phyloP scores from a whole-genome alignment of 2,113 vertebrate species.

The Cyanistes caeruleus region DNA sequence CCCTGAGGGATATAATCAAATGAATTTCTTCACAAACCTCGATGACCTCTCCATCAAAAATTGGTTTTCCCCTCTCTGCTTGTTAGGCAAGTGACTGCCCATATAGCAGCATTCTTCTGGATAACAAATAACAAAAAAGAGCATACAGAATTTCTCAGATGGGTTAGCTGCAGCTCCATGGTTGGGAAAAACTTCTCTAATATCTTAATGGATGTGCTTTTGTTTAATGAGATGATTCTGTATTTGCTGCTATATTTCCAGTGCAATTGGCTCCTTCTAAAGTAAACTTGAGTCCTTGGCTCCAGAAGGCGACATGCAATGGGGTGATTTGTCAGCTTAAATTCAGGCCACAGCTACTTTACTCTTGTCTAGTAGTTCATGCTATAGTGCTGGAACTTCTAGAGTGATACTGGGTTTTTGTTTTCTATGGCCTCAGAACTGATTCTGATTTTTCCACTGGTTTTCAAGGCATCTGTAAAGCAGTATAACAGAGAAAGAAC shows the following conservation, averaged over 20 bases:
- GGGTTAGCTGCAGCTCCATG: neutral
- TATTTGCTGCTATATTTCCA: neutral
- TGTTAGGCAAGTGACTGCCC: neutral
- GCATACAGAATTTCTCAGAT: neutral
- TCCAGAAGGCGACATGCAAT: neutral
- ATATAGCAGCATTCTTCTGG: neutral
- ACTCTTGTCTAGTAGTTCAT: neutral
- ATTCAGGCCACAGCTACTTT: neutral
- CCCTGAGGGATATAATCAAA: neutral
- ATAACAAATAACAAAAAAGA: neutral
- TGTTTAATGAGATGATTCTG: neutral
- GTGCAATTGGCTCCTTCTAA: neutral
- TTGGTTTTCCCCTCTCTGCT: neutral
- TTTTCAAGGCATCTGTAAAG: neutral
- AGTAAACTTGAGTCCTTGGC: neutral
- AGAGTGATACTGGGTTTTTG: neutral
- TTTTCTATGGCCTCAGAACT: neutral
- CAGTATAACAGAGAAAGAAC: neutral
- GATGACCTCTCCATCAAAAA: neutral
- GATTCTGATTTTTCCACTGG: neutral
- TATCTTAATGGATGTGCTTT: neutral
- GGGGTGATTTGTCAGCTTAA: neutral
- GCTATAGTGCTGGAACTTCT: neutral
- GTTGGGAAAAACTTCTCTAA: neutral
- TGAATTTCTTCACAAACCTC: neutral